Percentiles rank a stretch among this genome's conserved stretches.
These are phyloP conservation scores for Apistogramma diplotaenia DNA, from an alignment of 2,113 vertebrate species.

Conservation along the genomic window DNA sequence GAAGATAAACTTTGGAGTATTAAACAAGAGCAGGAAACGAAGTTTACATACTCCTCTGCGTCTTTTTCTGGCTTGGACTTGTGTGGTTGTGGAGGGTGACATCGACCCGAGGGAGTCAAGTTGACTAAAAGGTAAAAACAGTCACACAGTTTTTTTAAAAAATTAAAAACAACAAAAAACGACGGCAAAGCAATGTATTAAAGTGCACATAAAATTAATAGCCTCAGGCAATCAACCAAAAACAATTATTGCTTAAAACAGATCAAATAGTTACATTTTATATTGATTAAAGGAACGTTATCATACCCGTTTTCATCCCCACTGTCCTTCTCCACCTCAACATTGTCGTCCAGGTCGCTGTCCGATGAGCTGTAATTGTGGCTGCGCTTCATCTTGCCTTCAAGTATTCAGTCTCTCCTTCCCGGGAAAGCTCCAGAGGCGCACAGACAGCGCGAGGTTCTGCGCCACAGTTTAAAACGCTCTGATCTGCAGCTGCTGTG, in stretches of 20 bases:
- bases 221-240: background rate
- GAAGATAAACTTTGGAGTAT: background rate
- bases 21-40: background rate
- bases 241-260: background rate
- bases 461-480: slow-evolving; percentile 29
- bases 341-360: slow-evolving; percentile 91
- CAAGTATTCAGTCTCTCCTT: background rate
- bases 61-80: slow-evolving; percentile 92
- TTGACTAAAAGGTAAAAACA: slow-evolving; percentile 48
- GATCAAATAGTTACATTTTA: too few relatives aligned
- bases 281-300: background rate
- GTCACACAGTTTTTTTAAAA: background rate
- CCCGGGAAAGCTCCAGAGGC: background rate
- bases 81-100: slow-evolving; percentile 88
- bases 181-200: background rate
- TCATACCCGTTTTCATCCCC: slow-evolving; percentile 89
- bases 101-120: slow-evolving; percentile 83
- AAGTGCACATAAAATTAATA: background rate
- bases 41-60: slow-evolving; percentile 87
- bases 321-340: slow-evolving; percentile 95
- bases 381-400: slow-evolving; percentile 83
- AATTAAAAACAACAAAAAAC: background rate
- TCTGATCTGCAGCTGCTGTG: slow-evolving; percentile 37
- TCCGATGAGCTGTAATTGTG: slow-evolving; percentile 93
- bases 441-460: slow-evolving; percentile 26